A percentile compares a stretch with the other conserved stretches of the same genome.
Conservation (phyloP, 2,888 invertebrate species). For the Blastobasis adustella region DNA sequence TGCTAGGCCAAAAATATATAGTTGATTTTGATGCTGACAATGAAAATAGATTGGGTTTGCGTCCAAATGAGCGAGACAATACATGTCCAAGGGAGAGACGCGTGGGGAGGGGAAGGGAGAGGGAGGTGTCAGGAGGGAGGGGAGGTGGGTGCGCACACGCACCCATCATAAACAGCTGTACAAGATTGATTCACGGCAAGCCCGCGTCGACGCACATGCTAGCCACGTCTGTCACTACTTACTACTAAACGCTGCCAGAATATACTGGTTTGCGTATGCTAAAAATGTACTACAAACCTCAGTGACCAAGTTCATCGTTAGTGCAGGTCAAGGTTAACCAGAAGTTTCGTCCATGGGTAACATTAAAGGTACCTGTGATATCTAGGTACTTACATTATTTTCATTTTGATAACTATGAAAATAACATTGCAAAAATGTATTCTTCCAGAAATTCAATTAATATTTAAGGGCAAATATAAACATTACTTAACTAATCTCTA, state of each 20-base stretch:
- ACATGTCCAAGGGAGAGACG: slow-evolving; percentile 20
- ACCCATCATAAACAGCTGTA: slow-evolving; percentile 54
- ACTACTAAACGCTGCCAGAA: slow-evolving; percentile 13
- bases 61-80: slow-evolving; percentile 51
- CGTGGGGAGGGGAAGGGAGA: too few relatives aligned
- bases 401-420: not conserved
- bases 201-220: slow-evolving; percentile 11
- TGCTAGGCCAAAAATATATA: slow-evolving; percentile 20
- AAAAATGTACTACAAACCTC: not conserved
- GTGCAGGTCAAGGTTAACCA: too few relatives aligned
- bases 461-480: not conserved
- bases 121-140: too few relatives aligned
- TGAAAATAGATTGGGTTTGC: slow-evolving; percentile 36
- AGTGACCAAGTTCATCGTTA: too few relatives aligned
- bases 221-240: not conserved
- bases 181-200: slow-evolving; percentile 46
- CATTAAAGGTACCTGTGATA: not conserved
- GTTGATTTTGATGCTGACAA: slow-evolving; percentile 41
- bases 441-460: too few relatives aligned
- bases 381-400: not conserved
- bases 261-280: slow-evolving; percentile 15
- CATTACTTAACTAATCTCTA: not conserved
- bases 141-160: slow-evolving; percentile 14
- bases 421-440: not conserved
- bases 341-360: too few relatives aligned